Evolutionary conservation across 92 coral and sea anemone species (phyloP).

Genomic region (Phenganax marumi): DNA sequence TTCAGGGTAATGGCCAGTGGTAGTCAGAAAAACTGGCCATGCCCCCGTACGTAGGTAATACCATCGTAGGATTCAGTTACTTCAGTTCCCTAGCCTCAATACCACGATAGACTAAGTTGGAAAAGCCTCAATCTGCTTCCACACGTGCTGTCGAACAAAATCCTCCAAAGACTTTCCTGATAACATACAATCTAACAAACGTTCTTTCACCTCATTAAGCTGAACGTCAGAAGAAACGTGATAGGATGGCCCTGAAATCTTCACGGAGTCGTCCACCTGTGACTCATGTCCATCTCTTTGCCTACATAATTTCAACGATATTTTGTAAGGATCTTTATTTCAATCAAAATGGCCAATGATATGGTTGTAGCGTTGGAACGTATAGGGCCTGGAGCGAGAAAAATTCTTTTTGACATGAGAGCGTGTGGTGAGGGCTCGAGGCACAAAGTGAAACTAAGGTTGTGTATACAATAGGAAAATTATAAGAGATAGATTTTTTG

Average conservation of each 20-base stretch:
- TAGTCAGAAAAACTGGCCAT: not conserved
- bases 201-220: slow-evolving; percentile 10
- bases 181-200: not conserved
- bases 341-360: too few species aligned
- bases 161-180: slow-evolving; percentile 27
- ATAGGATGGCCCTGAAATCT: slow-evolving; percentile 6
- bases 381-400: too few species aligned
- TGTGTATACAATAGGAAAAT: too few species aligned
- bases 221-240: slow-evolving; percentile 12
- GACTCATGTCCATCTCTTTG: not conserved
- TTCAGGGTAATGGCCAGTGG: not conserved
- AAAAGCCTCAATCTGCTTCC: slow-evolving; percentile 46
- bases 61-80: not conserved
- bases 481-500: too few species aligned
- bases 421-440: not conserved
- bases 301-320: not conserved
- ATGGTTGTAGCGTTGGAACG: too few species aligned
- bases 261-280: not conserved
- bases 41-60: not conserved
- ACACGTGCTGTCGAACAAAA: slow-evolving; percentile 43
- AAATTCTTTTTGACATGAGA: too few species aligned
- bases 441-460: too few species aligned
- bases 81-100: not conserved
- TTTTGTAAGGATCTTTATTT: too few species aligned
- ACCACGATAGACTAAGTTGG: not conserved